Conservation (phyloP, 1,140 invertebrate species). For the Drosophila athabasca region DNA sequence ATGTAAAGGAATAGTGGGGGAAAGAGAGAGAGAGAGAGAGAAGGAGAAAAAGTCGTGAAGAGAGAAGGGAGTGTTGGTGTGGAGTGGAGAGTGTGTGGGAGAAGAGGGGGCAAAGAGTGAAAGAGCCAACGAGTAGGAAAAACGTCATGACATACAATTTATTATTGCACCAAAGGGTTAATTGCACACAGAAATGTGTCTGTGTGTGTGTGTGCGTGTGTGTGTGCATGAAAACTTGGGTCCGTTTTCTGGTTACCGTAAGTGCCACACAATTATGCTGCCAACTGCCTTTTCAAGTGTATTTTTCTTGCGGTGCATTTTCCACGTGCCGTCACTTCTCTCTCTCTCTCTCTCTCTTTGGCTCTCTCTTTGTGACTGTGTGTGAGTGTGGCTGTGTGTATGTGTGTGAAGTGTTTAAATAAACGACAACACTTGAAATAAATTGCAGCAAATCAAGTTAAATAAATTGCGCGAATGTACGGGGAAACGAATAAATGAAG, state of each 20-base stretch:
- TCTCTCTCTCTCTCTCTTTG: too few species aligned
- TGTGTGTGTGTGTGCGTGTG: conserved; percentile 2
- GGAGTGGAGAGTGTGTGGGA: background rate
- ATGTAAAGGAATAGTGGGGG: background rate
- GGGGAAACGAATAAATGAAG: conserved; percentile 47
- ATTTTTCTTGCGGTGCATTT: conserved; percentile 69
- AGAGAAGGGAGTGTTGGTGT: too few species aligned
- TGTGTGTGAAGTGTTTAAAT: conserved; percentile 70
- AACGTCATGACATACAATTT: conserved; percentile 33
- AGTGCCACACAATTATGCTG: conserved; percentile 53
- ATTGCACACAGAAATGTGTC: conserved; percentile 35
- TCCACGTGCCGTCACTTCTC: conserved; percentile 45
- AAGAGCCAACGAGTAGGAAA: background rate
- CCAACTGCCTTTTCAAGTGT: conserved; percentile 34
- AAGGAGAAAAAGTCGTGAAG: background rate
- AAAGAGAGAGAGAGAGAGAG: background rate
- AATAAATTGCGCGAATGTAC: conserved; percentile 76
- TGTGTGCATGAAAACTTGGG: conserved; percentile 1
- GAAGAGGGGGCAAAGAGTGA: too few species aligned
- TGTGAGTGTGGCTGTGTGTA: conserved; percentile 28
- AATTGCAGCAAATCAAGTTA: conserved; percentile 81
- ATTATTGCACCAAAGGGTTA: conserved; percentile 60
- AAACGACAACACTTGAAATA: conserved; percentile 80
- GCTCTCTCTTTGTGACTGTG: background rate
- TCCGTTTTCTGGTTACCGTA: conserved; percentile 11